These are phyloP conservation scores for Eulacestoma nigropectus DNA, from an alignment of 2,113 vertebrate genomes.

Conservation along the genomic window DNA sequence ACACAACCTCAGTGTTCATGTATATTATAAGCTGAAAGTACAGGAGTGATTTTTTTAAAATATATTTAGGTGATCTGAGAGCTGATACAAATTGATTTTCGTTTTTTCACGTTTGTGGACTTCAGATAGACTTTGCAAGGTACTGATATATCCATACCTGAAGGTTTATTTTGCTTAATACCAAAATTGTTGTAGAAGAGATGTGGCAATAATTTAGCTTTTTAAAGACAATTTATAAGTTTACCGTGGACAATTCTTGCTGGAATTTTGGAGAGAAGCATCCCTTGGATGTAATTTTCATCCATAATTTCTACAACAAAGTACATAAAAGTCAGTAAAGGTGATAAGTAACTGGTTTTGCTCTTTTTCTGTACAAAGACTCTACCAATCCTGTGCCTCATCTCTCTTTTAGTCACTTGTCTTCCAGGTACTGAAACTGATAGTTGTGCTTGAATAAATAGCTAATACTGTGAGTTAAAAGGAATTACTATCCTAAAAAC, in stretches of 20 bases:
- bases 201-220: background rate
- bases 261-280: background rate
- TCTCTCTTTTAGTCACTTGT: background rate
- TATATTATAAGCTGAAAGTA: background rate
- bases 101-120: background rate
- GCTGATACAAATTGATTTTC: background rate
- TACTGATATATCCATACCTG: background rate
- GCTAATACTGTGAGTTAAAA: background rate
- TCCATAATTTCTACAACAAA: background rate
- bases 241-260: background rate
- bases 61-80: background rate
- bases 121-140: background rate
- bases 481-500: background rate
- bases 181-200: background rate
- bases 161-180: background rate
- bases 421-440: background rate
- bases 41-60: background rate
- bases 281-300: background rate
- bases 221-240: background rate
- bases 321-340: background rate
- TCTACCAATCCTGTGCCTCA: background rate
- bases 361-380: background rate
- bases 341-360: background rate
- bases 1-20: background rate
- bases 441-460: background rate